phyloP scores from a whole-genome alignment of 1,140 invertebrate species.

The Belonocnema kinseyi region DNA sequence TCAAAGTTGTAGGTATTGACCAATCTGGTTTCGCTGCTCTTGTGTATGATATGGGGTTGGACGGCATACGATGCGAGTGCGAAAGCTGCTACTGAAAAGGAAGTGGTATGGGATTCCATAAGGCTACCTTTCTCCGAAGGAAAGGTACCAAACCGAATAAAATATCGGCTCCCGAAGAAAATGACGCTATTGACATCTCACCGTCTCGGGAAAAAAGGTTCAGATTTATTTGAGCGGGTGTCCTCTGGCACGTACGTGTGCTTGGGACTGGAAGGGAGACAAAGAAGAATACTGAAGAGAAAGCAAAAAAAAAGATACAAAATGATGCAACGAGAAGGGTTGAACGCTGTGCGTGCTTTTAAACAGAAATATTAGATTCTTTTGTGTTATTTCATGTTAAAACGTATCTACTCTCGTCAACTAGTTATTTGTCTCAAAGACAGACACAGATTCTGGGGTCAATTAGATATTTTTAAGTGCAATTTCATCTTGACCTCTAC shows the following conservation, averaged over 20 bases:
- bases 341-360: not conserved
- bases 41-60: not conserved
- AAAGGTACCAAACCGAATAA: slow-evolving; percentile 42
- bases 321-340: slow-evolving; percentile 22
- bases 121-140: slow-evolving; percentile 10
- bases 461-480: too few relatives aligned
- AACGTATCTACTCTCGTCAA: not conserved
- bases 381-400: not conserved
- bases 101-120: slow-evolving; percentile 10
- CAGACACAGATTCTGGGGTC: too few relatives aligned
- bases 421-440: not conserved
- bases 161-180: slow-evolving; percentile 52
- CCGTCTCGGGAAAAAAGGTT: slow-evolving; percentile 53
- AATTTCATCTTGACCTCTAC: too few relatives aligned
- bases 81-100: slow-evolving; percentile 17
- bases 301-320: slow-evolving; percentile 31
- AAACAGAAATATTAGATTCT: slow-evolving; percentile 3
- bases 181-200: slow-evolving; percentile 62
- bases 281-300: slow-evolving; percentile 44
- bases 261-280: not conserved
- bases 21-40: not conserved
- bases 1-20: slow-evolving; percentile 17
- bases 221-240: slow-evolving; percentile 59
- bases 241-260: slow-evolving; percentile 41
- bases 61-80: not conserved